phyloP scores from a whole-genome alignment of 2,113 vertebrate species.

The Poeciliopsis retropinna region DNA sequence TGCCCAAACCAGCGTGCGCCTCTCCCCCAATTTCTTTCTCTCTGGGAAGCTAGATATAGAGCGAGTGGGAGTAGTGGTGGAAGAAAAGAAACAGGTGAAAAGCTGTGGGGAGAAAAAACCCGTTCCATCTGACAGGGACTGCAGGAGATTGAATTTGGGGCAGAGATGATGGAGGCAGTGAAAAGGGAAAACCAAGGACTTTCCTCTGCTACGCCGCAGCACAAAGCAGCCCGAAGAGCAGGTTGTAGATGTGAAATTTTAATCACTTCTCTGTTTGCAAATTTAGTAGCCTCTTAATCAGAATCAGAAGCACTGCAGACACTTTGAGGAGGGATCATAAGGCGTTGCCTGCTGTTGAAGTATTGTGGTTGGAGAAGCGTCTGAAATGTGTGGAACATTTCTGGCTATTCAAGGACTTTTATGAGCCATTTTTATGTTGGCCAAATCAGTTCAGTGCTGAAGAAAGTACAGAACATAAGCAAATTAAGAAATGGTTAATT shows the following conservation, averaged over 20 bases:
- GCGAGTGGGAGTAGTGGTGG: conserved; percentile 40
- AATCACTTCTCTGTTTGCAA: conserved; percentile 70
- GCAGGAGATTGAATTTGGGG: conserved; percentile 42
- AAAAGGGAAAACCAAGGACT: conserved; percentile 23
- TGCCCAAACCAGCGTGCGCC: conserved; percentile 34
- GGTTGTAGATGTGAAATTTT: conserved; percentile 69
- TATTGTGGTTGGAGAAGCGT: conserved; percentile 7
- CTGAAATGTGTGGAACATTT: neutral
- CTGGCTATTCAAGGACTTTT: neutral
- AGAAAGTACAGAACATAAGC: neutral
- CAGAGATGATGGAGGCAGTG: conserved; percentile 22
- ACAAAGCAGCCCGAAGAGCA: conserved; percentile 44
- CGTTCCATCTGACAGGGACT: conserved; percentile 55
- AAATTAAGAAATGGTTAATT: neutral
- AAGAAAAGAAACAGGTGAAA: conserved; percentile 57
- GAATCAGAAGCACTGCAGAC: conserved; percentile 49
- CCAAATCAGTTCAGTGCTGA: neutral
- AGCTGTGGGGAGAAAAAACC: conserved; percentile 47
- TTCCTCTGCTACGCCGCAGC: conserved; percentile 63
- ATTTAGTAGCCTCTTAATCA: conserved; percentile 65
- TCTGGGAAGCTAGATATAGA: conserved; percentile 30
- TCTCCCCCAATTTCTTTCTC: conserved; percentile 36
- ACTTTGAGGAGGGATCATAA: conserved; percentile 37
- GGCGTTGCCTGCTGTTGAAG: conserved; percentile 6
- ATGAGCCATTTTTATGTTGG: neutral